These are phyloP conservation scores for Triplophysa bombifrons DNA, from an alignment of 2,797 vertebrate species.

Conservation along the genomic window DNA sequence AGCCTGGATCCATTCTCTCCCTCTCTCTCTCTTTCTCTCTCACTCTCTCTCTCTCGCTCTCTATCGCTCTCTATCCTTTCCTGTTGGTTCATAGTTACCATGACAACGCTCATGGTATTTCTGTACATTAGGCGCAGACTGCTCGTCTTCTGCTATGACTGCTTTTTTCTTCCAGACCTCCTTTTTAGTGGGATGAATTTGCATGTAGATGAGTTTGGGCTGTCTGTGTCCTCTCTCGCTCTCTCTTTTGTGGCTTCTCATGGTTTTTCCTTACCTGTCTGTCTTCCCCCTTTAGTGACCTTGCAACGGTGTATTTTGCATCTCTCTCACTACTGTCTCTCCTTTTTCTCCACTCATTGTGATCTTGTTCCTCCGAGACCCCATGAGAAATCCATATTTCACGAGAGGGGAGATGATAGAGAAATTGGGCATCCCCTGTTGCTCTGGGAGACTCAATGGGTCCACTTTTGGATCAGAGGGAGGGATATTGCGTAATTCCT, in stretches of 20 bases:
- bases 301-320: conserved; percentile 2
- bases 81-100: conserved; percentile 53
- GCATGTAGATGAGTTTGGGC: conserved; percentile 60
- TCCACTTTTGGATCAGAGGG: conserved; percentile 19
- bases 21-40: conserved; percentile 56
- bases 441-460: conserved; percentile 32
- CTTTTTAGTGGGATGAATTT: conserved; percentile 58
- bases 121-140: conserved; percentile 57
- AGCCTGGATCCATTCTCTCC: conserved; percentile 54
- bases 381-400: neutral
- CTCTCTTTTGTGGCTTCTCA: conserved; percentile 36
- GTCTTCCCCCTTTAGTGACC: conserved; percentile 9
- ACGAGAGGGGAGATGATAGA: neutral
- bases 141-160: conserved; percentile 41
- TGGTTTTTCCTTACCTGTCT: conserved; percentile 35
- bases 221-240: conserved; percentile 3
- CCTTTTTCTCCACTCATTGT: conserved; percentile 8
- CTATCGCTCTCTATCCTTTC: conserved; percentile 53
- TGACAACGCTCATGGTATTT: conserved; percentile 56
- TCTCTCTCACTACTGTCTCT: conserved; percentile 11
- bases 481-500: conserved; percentile 10
- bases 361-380: conserved; percentile 18
- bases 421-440: conserved; percentile 48
- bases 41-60: conserved; percentile 56
- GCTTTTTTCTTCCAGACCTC: conserved; percentile 17